Evolutionary conservation across 1,140 invertebrate genomes (phyloP), one percentile per base, ranked within the genome.

Genomic region (Temnothorax longispinosus): DNA sequence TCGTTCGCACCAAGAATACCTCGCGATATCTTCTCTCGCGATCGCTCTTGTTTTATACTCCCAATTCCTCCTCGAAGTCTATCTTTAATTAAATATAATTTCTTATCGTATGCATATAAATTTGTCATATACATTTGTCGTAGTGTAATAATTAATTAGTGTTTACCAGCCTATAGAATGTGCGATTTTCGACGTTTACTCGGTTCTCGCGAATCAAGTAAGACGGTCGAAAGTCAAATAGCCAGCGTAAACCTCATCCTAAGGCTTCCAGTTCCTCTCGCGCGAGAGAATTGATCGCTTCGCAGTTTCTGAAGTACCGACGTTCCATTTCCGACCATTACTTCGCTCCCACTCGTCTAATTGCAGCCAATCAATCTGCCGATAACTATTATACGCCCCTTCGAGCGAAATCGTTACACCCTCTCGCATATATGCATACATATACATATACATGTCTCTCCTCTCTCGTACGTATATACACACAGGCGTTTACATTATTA

Each of bases 101-200:
- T 91, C 60, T 90, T 82, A 75, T 88, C 90, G 90, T 87, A 90
- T 91, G 90, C 89, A 88, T 88, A 85, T 89, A 92, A 89, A 88
- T 91, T 90, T 92, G 90, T 91, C 85, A 91, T 87, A 87, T 91
- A 91, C 69, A 85, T 85, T 90, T 71, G 78, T 89, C 69, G 74
- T 84, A 84, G 38, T 85, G 76, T 90, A 88, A 15, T 82, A 92
- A 93, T 93, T 91, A 91, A 93, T 93, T 89, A 93, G 90, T 74
- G 84, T 90, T 87, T 85, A 72, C 47, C 54, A 54, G 88, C 67
- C 77, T 87, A 87, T 86, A 67, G 56, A 69, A 71, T 91, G 88
- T 91, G 89, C 80, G 88, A 90, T 86, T 89, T 84, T 87, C 89
- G 89, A 87, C 88, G 90, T 90, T 88, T 81, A 47, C 78, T 41